phyloP scores from a whole-genome alignment of 2,888 invertebrate species.

The Bombyx huttoni region DNA sequence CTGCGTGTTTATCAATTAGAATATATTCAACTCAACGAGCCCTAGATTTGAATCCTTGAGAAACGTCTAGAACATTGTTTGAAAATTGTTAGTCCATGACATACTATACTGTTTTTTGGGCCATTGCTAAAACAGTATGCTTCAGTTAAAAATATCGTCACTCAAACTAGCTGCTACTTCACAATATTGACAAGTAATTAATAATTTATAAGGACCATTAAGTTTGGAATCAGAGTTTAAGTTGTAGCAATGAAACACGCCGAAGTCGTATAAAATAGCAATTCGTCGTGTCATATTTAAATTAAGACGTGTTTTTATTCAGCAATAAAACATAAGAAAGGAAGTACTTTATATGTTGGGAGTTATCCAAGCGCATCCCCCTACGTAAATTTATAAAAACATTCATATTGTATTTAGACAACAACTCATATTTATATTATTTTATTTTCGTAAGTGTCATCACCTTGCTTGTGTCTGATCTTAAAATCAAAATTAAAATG shows the following conservation, averaged over 20 bases:
- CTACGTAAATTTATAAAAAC: slow-evolving; percentile 9
- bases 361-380: slow-evolving; percentile 13
- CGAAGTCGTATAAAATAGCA: neutral
- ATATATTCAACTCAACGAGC: slow-evolving; percentile 51
- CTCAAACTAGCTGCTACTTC: no score
- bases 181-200: no score
- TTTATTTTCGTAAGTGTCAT: slow-evolving; percentile 51
- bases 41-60: slow-evolving; percentile 9
- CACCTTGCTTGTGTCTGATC: slow-evolving; percentile 28
- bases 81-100: no score
- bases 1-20: slow-evolving; percentile 51
- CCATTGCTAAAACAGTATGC: no score
- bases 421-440: slow-evolving; percentile 12
- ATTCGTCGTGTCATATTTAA: neutral
- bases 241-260: neutral
- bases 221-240: neutral
- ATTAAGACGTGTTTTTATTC: slow-evolving; percentile 1
- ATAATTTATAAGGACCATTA: neutral
- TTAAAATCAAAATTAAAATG: slow-evolving; percentile 64
- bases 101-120: no score
- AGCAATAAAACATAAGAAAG: slow-evolving; percentile 10
- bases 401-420: slow-evolving; percentile 8
- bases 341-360: slow-evolving; percentile 12
- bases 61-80: neutral
- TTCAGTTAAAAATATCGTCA: no score